Evolutionary conservation across 2,113 vertebrate genomes (phyloP).

Genomic region (Daboia siamensis): DNA sequence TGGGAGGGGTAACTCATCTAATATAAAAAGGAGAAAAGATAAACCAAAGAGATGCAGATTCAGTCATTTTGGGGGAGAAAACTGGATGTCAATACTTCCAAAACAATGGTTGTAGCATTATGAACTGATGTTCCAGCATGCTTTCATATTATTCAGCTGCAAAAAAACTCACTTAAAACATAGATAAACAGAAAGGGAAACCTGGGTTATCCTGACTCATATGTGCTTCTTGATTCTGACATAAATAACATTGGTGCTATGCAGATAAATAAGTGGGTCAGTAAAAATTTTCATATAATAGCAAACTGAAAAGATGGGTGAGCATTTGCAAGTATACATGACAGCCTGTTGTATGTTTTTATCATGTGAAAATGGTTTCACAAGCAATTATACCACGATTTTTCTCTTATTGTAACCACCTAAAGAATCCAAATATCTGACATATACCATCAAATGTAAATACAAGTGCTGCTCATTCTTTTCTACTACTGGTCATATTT

Average conservation of each 20-base stretch:
- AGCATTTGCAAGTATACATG: not conserved
- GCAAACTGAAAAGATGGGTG: not conserved
- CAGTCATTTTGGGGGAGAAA: not conserved
- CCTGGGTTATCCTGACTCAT: not conserved
- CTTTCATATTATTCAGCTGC: conserved; percentile 16
- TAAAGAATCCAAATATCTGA: not conserved
- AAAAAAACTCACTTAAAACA: not conserved
- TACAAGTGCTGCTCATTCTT: not conserved
- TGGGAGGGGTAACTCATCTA: conserved; percentile 3
- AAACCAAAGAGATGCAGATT: not conserved
- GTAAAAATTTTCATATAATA: not conserved
- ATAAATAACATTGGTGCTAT: not conserved
- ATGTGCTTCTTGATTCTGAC: not conserved
- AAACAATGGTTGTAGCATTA: not conserved
- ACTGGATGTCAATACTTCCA: conserved; percentile 23
- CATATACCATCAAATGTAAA: not conserved
- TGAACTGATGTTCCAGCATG: conserved; percentile 22
- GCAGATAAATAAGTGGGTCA: not conserved
- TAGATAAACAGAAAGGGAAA: not conserved
- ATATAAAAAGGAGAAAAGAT: conserved; percentile 9
- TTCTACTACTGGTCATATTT: not conserved
- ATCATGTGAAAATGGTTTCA: not conserved
- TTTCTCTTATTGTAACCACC: not conserved
- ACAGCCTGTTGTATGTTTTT: not conserved
- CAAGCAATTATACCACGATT: not conserved